Evolutionary conservation across 2,888 invertebrate species (phyloP), one percentile per base, ranked within the genome.

Genomic region (Agrotis puta): DNA sequence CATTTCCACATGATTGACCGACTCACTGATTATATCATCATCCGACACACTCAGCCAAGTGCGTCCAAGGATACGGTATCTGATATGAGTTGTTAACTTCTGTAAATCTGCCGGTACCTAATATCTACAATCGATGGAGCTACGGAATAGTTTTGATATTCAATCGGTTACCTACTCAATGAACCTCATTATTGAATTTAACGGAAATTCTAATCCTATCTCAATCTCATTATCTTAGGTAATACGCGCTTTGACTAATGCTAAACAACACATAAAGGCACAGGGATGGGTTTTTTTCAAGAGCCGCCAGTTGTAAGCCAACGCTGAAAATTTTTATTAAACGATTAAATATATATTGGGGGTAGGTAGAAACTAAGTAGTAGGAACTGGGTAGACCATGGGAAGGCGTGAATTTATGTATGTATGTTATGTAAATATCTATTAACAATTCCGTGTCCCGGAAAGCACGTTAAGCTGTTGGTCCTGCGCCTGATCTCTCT

Each of bases 11-110:
- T 75, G 67, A 75, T 66, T 57, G 22, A 43, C 66, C 22, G 45
- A 47, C 50, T 24, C 56, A 2, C 43, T 75, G 71, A 72, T 65
- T 65, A 65, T 33, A 45, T 71, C 64, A 74, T 48, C 27, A 48
- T 43, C 43, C n/a, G n/a, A 64, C 24, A 33, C 18, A 54, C 64
- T 54, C 47, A 56, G 27, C 50, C 43, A 48, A 22, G 48, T 74
- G 43, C 13, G 48, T 50, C 16, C 20, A 48, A 50, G 54, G 47
- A 71, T 48, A 27, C 39, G 14, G 47, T 43, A 48, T 39, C 39
- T 11, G 39, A 39, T 39, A 11, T 9, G 39, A 39, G 39, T 64
- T 64, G 54, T 48, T 64, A 50, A 43, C 9, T 56, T 56, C 3
- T 45, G 43, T 56, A 33, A n/a, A 48, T 48, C 33, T 33, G 33